Conservation (phyloP, 2,113 vertebrate species). For the Orthonyx spaldingii region DNA sequence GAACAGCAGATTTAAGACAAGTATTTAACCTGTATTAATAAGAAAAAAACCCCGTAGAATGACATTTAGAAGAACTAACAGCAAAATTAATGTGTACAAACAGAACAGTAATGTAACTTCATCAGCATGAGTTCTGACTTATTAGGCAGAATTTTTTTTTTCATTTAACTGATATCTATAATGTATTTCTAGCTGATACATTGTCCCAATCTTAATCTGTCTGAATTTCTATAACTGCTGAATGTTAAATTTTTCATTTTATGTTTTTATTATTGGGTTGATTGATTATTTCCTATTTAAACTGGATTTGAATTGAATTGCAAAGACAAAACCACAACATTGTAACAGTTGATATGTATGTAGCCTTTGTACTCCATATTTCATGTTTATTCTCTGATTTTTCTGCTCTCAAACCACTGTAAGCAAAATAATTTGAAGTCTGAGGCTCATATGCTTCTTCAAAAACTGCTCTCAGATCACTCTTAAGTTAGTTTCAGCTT, state of each 20-base stretch:
- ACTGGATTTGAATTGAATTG: constrained; percentile 34
- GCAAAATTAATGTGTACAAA: constrained; percentile 32
- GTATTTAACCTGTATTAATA: background rate
- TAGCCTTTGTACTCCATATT: constrained; percentile 67
- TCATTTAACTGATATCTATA: background rate
- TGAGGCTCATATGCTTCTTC: background rate
- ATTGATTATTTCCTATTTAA: constrained; percentile 39
- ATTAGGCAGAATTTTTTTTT: background rate
- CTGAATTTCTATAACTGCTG: constrained; percentile 46
- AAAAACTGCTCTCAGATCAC: background rate
- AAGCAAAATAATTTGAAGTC: constrained; percentile 69
- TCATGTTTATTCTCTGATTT: constrained; percentile 55
- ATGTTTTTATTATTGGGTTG: constrained; percentile 46
- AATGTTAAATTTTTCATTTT: constrained; percentile 51
- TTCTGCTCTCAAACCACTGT: constrained; percentile 78
- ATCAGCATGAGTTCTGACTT: constrained; percentile 3
- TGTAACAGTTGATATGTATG: constrained; percentile 71
- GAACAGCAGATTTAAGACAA: background rate
- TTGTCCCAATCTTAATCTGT: constrained; percentile 56
- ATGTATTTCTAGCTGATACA: constrained; percentile 42
- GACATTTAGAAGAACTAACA: background rate
- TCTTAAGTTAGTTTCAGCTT: background rate
- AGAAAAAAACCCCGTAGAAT: background rate
- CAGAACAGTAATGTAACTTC: constrained; percentile 38
- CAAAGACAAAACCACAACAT: constrained; percentile 41